phyloP scores from a whole-genome alignment of 2,888 invertebrate species.

The Drosophila falleni region DNA sequence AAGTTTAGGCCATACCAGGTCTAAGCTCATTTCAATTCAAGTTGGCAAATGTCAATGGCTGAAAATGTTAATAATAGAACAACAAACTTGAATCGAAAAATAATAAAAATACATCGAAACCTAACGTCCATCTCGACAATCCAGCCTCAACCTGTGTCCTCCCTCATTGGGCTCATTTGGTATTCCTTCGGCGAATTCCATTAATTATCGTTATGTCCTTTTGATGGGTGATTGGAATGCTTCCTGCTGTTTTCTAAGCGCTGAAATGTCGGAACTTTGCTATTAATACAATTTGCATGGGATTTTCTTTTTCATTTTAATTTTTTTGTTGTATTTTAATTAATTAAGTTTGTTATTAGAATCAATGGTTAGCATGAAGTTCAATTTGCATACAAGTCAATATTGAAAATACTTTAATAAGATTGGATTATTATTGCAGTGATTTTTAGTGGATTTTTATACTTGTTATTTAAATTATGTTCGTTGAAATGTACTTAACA shows the following conservation, averaged over 20 bases:
- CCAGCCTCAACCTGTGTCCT: conserved; percentile 26
- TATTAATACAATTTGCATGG: conserved; percentile 60
- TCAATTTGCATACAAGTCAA: conserved; percentile 9
- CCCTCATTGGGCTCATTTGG: conserved; percentile 74
- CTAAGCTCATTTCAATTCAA: conserved; percentile 68
- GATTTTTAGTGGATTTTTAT: neutral
- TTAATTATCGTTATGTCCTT: conserved; percentile 85
- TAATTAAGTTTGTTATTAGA: conserved; percentile 29
- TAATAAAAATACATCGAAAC: conserved; percentile 70
- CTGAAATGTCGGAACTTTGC: conserved; percentile 38
- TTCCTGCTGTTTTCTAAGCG: conserved; percentile 55
- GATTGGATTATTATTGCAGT: neutral
- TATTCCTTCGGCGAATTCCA: conserved; percentile 84
- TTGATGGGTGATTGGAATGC: conserved; percentile 67
- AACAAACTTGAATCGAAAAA: conserved; percentile 75
- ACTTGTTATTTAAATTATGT: no score
- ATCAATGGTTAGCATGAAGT: conserved; percentile 22
- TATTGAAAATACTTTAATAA: neutral
- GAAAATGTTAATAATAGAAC: conserved; percentile 63
- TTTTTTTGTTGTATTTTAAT: conserved; percentile 22
- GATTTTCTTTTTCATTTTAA: conserved; percentile 38
- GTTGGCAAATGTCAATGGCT: conserved; percentile 39
- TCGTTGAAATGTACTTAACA: no score
- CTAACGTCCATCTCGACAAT: conserved; percentile 22
- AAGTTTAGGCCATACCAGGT: no score